These are phyloP conservation scores for Bombus fervidus DNA, from an alignment of 1,140 invertebrate species.

Conservation along the genomic window DNA sequence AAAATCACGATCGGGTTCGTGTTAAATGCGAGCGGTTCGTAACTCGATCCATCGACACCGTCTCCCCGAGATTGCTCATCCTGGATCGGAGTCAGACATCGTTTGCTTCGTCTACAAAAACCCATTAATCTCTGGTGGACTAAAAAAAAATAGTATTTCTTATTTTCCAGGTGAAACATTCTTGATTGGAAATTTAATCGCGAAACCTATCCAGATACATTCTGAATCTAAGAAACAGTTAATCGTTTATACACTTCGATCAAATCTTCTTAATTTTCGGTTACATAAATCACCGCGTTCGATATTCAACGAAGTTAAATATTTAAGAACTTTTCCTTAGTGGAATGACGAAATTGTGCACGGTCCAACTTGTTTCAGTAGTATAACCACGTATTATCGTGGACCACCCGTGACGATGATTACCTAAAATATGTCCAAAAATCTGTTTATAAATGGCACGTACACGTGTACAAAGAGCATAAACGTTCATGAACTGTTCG, in stretches of 20 bases:
- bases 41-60: conserved; percentile 42
- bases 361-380: background rate
- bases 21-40: conserved; percentile 52
- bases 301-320: background rate
- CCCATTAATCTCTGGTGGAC: background rate
- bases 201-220: background rate
- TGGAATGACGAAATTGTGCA: background rate
- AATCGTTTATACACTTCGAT: background rate
- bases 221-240: background rate
- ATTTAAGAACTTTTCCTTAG: background rate
- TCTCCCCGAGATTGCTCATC: conserved; percentile 36
- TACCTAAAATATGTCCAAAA: background rate
- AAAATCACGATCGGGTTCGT: conserved; percentile 52
- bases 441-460: background rate
- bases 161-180: background rate
- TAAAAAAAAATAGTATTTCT: background rate
- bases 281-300: background rate
- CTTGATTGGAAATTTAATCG: background rate
- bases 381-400: conserved; percentile 9
- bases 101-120: background rate
- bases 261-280: background rate
- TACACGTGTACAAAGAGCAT: background rate
- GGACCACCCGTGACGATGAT: background rate
- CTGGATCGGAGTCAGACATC: conserved; percentile 11
- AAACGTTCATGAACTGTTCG: background rate